A percentile compares a stretch with the other conserved stretches of the same genome.
Evolutionary conservation across 2,113 vertebrate genomes (phyloP).

Genomic region (Sylvietta virens): DNA sequence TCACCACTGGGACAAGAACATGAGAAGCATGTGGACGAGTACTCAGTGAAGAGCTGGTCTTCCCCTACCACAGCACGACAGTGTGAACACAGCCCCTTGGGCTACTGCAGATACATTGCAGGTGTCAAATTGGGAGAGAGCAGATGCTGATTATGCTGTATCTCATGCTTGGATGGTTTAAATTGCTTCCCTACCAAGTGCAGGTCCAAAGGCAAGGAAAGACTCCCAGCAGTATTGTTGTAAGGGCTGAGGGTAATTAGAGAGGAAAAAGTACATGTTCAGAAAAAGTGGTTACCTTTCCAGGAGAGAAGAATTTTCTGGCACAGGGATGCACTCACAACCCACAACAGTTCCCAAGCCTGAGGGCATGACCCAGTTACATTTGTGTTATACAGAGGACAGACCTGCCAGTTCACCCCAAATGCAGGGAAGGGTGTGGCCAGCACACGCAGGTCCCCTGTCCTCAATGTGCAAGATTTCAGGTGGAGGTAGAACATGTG

Average conservation of each 20-base stretch:
- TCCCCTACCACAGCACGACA: background rate
- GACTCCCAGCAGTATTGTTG: background rate
- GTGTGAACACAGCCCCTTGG: background rate
- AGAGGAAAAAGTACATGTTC: background rate
- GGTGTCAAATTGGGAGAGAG: background rate
- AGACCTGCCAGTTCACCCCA: background rate
- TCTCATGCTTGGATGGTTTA: slow-evolving; percentile 10
- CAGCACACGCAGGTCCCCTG: background rate
- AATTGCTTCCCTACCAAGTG: background rate
- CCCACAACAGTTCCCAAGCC: background rate
- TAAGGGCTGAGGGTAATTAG: background rate
- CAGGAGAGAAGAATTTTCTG: background rate
- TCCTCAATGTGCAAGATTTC: background rate
- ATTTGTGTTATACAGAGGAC: background rate
- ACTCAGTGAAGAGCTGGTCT: background rate
- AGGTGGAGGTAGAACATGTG: background rate
- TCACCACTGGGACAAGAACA: background rate
- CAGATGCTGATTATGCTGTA: background rate
- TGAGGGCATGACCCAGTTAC: background rate
- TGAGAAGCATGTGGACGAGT: background rate
- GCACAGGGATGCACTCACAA: background rate
- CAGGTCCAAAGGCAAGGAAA: slow-evolving; percentile 7
- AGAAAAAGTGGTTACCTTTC: background rate
- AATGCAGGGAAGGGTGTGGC: rapidly evolving
- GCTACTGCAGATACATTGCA: background rate